These are phyloP conservation scores for Blastomussa wellsi DNA, from an alignment of 92 coral and sea anemone genomes.

Conservation along the genomic window DNA sequence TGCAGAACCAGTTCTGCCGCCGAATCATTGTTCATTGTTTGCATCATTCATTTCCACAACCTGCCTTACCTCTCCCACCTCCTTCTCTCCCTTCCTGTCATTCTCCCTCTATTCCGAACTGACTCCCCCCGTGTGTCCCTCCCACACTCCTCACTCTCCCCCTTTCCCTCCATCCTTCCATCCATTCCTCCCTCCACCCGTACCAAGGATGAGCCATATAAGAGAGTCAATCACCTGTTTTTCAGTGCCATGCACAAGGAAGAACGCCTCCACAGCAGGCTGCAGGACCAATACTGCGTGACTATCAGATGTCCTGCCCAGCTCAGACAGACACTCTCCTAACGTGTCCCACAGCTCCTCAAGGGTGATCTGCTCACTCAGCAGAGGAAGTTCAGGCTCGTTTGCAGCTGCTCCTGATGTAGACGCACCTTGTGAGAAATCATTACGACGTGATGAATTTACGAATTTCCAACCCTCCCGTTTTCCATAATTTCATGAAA, in stretches of 20 bases:
- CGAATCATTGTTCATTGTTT: too few relatives aligned
- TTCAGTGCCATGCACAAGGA: slow-evolving; percentile 96
- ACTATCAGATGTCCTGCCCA: slow-evolving; percentile 93
- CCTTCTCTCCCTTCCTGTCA: not conserved
- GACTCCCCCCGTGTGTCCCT: too few relatives aligned
- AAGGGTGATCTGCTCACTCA: slow-evolving; percentile 86
- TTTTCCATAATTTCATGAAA: too few relatives aligned
- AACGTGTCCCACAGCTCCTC: slow-evolving; percentile 96
- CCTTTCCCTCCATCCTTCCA: not conserved
- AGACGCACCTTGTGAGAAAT: not conserved
- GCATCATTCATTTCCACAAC: not conserved
- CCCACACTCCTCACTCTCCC: too few relatives aligned
- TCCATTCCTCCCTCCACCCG: not conserved
- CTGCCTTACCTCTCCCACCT: not conserved
- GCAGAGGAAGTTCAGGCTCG: slow-evolving; percentile 72
- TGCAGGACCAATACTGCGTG: slow-evolving; percentile 98
- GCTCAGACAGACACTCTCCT: slow-evolving; percentile 91
- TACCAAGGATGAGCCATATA: not conserved
- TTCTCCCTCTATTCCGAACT: too few relatives aligned
- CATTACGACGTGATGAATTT: too few relatives aligned
- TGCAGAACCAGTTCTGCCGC: too few relatives aligned
- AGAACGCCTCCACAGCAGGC: slow-evolving; percentile 98
- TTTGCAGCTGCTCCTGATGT: slow-evolving; percentile 24
- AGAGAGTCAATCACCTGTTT: slow-evolving; percentile 63
- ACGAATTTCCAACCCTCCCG: too few relatives aligned